Evolutionary conservation across 2,888 invertebrate genomes (phyloP), one percentile per base, ranked within the genome.

Genomic region (Synanthedon tipuliformis): DNA sequence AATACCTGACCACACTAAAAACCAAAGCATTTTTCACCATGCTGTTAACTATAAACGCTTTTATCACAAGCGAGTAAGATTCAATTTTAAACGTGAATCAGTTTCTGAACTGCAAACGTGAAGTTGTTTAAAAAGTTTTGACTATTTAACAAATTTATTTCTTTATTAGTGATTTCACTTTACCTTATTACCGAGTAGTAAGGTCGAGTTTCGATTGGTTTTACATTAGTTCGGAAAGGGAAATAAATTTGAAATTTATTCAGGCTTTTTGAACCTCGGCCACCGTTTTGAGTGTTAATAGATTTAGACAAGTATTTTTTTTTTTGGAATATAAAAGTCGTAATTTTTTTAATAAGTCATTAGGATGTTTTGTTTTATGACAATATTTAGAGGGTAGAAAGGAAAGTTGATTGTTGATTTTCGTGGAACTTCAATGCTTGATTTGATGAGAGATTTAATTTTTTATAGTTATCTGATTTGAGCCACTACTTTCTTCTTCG

Each of bases 271-370:
- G 57, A 70, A 62, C 65, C 69, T 57, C 57, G 67, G 78, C 81
- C 80, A 78, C 80, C 66, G 83, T 75, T 76, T 71, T 68, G 69
- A 71, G 81, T 83, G 84, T 83, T 84, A 83, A 85, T 82, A 81
- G 79, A 76, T 80, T n/a, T 73, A 73, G 67, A 63, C 59, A 59
- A 58, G 52, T 59, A 55, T 57, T 56, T 61, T 55, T 65, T 64
- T 64, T 61, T 12, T 16, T 50, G 4, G 3, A 34, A 8, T 34
- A 34, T 34, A 2, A 8, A 3, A 34, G 8, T 34, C 23, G 15
- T 54, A 57, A 59, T 67, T 70, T 71, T 68, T 71, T 71, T 61
- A 66, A 72, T 59, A 58, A 62, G 54, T 58, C 60, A 71, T 71
- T 71, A 58, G 54, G 40, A 18, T 50, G 41, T 45, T 53, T 50